These are phyloP conservation scores for Drosophila rellima DNA, from an alignment of 2,888 invertebrate species.

Conservation along the genomic window DNA sequence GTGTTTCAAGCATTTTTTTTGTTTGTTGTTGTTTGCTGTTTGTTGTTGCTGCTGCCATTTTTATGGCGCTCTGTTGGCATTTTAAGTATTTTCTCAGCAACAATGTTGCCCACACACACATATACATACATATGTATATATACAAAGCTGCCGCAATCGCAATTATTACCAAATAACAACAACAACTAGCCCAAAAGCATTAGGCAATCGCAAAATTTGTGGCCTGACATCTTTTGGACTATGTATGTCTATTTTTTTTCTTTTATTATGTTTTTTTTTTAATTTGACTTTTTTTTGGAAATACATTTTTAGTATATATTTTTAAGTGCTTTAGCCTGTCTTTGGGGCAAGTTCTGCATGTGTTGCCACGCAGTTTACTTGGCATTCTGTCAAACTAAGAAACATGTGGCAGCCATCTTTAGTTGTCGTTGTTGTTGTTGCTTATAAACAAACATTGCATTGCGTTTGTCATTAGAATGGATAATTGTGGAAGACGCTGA, in stretches of 20 bases:
- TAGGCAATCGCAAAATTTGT: slow-evolving; percentile 53
- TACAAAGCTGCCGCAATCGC: slow-evolving; percentile 25
- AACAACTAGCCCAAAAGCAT: slow-evolving; percentile 43
- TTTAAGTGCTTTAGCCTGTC: slow-evolving; percentile 55
- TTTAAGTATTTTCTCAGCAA: slow-evolving; percentile 67
- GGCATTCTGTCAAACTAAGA: slow-evolving; percentile 77
- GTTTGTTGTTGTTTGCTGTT: slow-evolving; percentile 18
- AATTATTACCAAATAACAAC: slow-evolving; percentile 48
- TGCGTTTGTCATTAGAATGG: slow-evolving; percentile 78
- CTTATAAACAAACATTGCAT: slow-evolving; percentile 63
- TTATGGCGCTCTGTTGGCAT: slow-evolving; percentile 64
- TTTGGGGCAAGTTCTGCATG: slow-evolving; percentile 59
- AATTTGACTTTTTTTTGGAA: slow-evolving; percentile 26
- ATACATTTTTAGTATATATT: slow-evolving; percentile 52
- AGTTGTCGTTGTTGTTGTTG: slow-evolving; percentile 15
- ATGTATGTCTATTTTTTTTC: slow-evolving; percentile 9
- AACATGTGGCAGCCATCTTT: slow-evolving; percentile 78
- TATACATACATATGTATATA: background rate
- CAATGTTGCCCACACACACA: slow-evolving; percentile 54
- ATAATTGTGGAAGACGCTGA: slow-evolving; percentile 67
- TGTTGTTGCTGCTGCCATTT: slow-evolving; percentile 52
- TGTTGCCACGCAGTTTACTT: slow-evolving; percentile 63
- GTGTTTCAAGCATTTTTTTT: slow-evolving; percentile 49
- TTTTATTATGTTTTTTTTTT: slow-evolving; percentile 13
- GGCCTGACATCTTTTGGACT: slow-evolving; percentile 59